A percentile compares a stretch with the other conserved stretches of the same genome.
Evolutionary conservation across 92 coral and sea anemone species (phyloP).

Genomic region (Muricea muricata): DNA sequence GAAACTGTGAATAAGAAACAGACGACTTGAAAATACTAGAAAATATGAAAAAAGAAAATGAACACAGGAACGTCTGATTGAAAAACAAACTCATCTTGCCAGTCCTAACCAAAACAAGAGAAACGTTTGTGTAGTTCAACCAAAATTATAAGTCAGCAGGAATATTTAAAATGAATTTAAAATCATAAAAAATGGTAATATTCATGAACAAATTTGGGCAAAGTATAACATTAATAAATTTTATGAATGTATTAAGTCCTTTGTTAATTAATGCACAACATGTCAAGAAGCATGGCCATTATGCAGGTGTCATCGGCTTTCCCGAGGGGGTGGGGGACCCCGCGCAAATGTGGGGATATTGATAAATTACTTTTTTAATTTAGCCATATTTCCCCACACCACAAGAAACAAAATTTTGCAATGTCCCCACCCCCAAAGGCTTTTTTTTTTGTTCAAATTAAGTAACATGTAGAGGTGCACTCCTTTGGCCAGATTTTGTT

Average conservation of each 20-base stretch:
- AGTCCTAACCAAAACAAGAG: neutral
- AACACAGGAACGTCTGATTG: too few relatives aligned
- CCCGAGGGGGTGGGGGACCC: too few relatives aligned
- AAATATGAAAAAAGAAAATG: too few relatives aligned
- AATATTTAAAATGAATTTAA: neutral
- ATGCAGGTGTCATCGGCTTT: too few relatives aligned
- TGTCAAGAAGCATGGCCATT: neutral
- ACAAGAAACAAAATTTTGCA: slow-evolving; percentile 2
- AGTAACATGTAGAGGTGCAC: too few relatives aligned
- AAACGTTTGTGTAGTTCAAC: neutral
- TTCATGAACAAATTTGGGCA: neutral
- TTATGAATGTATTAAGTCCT: neutral
- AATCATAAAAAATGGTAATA: neutral
- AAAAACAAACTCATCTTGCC: neutral
- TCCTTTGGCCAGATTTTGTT: too few relatives aligned
- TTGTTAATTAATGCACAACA: neutral
- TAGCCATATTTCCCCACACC: slow-evolving; percentile 14
- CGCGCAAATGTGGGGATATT: neutral
- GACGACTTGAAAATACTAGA: too few relatives aligned
- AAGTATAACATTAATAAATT: neutral
- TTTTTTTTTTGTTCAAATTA: neutral
- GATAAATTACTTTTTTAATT: neutral
- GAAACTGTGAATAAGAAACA: too few relatives aligned
- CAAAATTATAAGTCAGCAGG: neutral
- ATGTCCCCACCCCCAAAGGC: neutral